Evolutionary conservation across 2,888 invertebrate species (phyloP), one percentile per base, ranked within the genome.

Genomic region (Pelosia muscerda): DNA sequence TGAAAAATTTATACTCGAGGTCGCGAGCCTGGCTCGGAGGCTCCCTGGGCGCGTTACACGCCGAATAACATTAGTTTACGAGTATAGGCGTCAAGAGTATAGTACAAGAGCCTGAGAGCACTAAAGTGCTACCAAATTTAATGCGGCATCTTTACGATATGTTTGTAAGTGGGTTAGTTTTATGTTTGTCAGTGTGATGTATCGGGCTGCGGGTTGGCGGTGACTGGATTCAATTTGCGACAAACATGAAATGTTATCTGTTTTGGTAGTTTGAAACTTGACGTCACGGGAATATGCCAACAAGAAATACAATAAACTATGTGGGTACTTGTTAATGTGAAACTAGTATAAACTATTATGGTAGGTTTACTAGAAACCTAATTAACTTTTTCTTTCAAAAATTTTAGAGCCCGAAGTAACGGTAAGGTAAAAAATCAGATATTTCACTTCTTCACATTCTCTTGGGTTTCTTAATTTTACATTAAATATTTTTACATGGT

Each of bases 51-150:
- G 87, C 87, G 89, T 90, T 88, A 89, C 87, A 68, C 71, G 74
- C 87, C 85, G 91, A 92, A 92, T 92, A 91, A 90, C 89, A 92
- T 93, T 92, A 92, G 89, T 92, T 93, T 92, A 93, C 88, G 86
- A 88, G 83, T 78, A 84, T 84, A 83, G 82, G 87, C 84, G 78
- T 74, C 81, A 84, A 81, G 84, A 73, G 74, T 79, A 81, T 73
- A 81, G n/a, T n/a, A n/a, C n/a, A n/a, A n/a, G n/a, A n/a, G 77
- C 80, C 76, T 66, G 69, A 81, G 72, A 78, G 78, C 69, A 76
- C 82, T 78, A 89, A 90, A 88, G 85, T 85, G 87, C 83, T 87
- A 85, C 84, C 85, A 76, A 86, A 86, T 86, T 89, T 89, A 87
- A 84, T 87, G 83, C 77, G 71, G 71, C 75, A 81, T 79, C 79